phyloP scores from a whole-genome alignment of 2,113 vertebrate species.

The Eublepharis macularius region DNA sequence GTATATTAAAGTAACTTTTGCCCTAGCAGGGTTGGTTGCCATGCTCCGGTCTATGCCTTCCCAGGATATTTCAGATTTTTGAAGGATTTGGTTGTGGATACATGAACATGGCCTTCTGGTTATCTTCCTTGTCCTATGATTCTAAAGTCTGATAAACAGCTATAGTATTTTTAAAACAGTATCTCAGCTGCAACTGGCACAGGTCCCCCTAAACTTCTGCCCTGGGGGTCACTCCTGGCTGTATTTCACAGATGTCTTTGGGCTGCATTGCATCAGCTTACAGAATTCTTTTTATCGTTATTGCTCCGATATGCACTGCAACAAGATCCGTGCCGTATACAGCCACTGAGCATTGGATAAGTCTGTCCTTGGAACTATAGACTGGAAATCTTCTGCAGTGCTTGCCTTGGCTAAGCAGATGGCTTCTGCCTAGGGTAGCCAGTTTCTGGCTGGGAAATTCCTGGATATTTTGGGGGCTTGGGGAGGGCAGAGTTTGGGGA shows the following conservation, averaged over 20 bases:
- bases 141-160: too few species aligned
- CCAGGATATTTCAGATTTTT: too few species aligned
- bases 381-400: not conserved
- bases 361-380: not conserved
- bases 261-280: not conserved
- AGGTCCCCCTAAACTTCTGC: slow-evolving; percentile 52
- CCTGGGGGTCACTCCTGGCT: slow-evolving; percentile 11
- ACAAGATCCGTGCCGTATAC: not conserved
- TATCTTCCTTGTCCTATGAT: too few species aligned
- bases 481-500: too few species aligned
- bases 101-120: too few species aligned
- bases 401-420: not conserved
- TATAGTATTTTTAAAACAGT: not conserved
- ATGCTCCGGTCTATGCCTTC: too few species aligned
- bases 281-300: slow-evolving; percentile 23
- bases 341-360: not conserved
- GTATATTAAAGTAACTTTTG: too few species aligned
- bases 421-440: too few species aligned
- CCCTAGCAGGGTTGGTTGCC: not conserved
- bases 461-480: too few species aligned
- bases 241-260: slow-evolving; percentile 44
- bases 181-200: slow-evolving; percentile 52
- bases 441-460: too few species aligned
- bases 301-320: slow-evolving; percentile 17
- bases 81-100: too few species aligned